Conservation (phyloP, 2,797 vertebrate species). For the Coregonus suidteri region DNA sequence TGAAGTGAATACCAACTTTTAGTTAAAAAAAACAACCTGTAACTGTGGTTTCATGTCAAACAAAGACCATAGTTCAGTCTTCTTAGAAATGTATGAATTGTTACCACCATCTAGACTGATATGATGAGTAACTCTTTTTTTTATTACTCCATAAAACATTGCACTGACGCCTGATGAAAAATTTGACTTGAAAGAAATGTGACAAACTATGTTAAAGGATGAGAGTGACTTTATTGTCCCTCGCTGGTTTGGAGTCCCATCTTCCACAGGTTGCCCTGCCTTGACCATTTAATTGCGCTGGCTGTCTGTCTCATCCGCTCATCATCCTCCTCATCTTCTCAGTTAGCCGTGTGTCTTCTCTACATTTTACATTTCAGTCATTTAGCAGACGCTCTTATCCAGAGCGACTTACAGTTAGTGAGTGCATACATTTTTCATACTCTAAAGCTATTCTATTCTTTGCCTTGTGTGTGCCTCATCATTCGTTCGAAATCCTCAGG, state of each 20-base stretch:
- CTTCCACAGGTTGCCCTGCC: slow-evolving; percentile 45
- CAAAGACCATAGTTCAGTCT: slow-evolving; percentile 7
- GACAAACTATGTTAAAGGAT: slow-evolving; percentile 4
- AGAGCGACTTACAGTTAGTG: too few relatives aligned
- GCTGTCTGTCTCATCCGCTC: slow-evolving; percentile 28
- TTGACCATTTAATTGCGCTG: slow-evolving; percentile 40
- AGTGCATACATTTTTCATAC: neutral
- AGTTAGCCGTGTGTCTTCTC: slow-evolving; percentile 58
- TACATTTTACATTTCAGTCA: too few relatives aligned
- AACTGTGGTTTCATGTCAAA: slow-evolving; percentile 31
- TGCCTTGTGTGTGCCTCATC: slow-evolving; percentile 85
- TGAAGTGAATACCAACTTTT: slow-evolving; percentile 20
- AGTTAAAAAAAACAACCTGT: slow-evolving; percentile 9
- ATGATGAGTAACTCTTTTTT: neutral
- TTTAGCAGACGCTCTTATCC: too few relatives aligned
- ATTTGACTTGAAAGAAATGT: slow-evolving; percentile 21
- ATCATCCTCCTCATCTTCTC: slow-evolving; percentile 45
- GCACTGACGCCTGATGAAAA: slow-evolving; percentile 29
- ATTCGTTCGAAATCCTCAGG: slow-evolving; percentile 83
- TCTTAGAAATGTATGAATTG: slow-evolving; percentile 34
- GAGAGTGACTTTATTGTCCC: slow-evolving; percentile 3
- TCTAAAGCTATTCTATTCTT: slow-evolving; percentile 76
- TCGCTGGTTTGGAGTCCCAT: slow-evolving; percentile 27
- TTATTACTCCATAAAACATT: slow-evolving; percentile 22
- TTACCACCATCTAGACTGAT: slow-evolving; percentile 3